Evolutionary conservation across 2,113 vertebrate genomes (phyloP).

Genomic region (Centropus unirufus): DNA sequence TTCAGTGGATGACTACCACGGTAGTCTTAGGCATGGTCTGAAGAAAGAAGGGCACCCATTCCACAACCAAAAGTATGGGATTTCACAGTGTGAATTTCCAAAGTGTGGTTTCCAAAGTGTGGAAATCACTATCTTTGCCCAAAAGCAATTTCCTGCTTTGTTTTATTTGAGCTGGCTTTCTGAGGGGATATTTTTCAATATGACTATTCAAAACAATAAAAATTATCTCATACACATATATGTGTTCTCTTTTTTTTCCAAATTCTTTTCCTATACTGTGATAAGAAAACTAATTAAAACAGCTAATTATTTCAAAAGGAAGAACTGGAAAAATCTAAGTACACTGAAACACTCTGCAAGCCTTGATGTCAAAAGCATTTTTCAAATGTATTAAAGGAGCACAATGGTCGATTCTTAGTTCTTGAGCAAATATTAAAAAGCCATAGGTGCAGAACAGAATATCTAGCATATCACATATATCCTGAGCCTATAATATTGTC

Average conservation of each 20-base stretch:
- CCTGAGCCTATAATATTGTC: background rate
- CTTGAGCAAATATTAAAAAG: background rate
- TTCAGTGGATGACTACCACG: background rate
- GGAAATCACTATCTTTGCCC: background rate
- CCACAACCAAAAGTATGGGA: background rate
- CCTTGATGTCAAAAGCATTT: background rate
- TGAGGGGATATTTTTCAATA: background rate
- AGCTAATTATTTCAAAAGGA: background rate
- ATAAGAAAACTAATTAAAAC: slow-evolving; percentile 2
- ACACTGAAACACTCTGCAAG: background rate
- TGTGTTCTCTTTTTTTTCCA: background rate
- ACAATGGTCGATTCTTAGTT: background rate
- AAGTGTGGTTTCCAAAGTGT: too few relatives aligned
- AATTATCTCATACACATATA: background rate
- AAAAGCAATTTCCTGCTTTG: background rate
- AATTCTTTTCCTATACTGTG: background rate
- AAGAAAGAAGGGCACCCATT: background rate
- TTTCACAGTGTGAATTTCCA: background rate
- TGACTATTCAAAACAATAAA: background rate
- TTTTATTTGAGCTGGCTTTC: background rate
- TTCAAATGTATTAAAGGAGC: background rate
- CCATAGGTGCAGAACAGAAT: background rate
- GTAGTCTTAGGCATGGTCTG: accelerated
- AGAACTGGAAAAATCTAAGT: background rate
- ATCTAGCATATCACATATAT: background rate